A percentile compares a stretch with the other conserved stretches of the same genome.
Conservation (phyloP, 2,888 invertebrate species). For the Bursaphelenchus okinawaensis region DNA sequence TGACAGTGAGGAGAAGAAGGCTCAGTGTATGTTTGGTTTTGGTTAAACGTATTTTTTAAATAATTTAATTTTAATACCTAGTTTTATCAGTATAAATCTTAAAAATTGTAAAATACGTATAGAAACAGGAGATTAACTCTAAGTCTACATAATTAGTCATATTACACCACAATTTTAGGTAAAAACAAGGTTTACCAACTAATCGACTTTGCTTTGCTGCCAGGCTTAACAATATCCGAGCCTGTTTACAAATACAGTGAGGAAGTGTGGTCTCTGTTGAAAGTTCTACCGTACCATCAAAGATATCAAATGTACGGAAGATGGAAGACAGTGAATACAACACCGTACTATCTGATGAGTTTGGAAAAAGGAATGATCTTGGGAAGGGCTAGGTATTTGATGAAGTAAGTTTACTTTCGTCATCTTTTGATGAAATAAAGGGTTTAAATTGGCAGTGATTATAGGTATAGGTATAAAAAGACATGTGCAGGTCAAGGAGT, state of each 20-base stretch:
- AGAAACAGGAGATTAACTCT: no score
- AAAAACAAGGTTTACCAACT: conserved; percentile 9
- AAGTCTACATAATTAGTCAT: no score
- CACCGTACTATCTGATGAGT: conserved; percentile 76
- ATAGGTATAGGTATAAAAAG: no score
- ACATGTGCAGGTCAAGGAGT: no score
- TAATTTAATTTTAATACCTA: no score
- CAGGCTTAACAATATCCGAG: conserved; percentile 82
- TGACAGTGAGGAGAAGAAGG: not conserved
- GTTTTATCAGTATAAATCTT: not conserved
- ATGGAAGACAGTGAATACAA: conserved; percentile 87
- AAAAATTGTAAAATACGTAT: no score
- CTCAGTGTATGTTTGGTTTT: not conserved
- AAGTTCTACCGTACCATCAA: conserved; percentile 59
- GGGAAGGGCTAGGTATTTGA: conserved; percentile 86
- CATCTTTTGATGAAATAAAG: not conserved
- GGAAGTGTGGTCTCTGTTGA: conserved; percentile 79
- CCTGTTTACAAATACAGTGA: conserved; percentile 93
- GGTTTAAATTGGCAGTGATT: no score
- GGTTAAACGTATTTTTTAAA: not conserved
- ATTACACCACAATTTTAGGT: no score
- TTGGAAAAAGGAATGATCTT: conserved; percentile 78
- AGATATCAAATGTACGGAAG: conserved; percentile 79
- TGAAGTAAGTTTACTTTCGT: conserved; percentile 69
- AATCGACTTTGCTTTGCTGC: conserved; percentile 77